Evolutionary conservation across 2,797 vertebrate genomes (phyloP), one percentile per base, ranked within the genome.

Genomic region (Salmo trutta): DNA sequence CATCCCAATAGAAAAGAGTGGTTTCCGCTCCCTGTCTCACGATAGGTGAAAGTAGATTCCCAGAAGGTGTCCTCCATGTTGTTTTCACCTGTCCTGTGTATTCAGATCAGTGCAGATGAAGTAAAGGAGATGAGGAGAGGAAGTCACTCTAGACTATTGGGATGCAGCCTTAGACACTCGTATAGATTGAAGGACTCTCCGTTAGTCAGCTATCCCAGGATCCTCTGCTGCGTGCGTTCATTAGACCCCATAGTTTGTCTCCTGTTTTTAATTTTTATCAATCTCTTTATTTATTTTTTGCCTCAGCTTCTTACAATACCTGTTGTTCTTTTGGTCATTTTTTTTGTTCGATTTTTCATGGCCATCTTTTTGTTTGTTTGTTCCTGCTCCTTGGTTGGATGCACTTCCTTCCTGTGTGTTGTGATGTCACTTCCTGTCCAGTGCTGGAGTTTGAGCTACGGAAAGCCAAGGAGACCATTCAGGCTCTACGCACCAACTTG

Each of bases 401-500:
- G 95, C 95, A 88, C 81, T 89, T 90, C 91, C 95, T 89, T 90
- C 91, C 95, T 97, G 91, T 96, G 94, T 97, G 85, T 84, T 97
- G 86, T 84, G 84, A 86, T 91, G 90, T 93, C 96, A 97, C 96
- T 96, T 95, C 96, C 95, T 98, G 97, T 98, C 98, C 98, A 99
- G 98, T 99, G 96, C 97, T 99, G 98, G 98, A 99, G 96, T 99
- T 99, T 99, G 98, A 99, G 95, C 98, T 99, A 91, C 98, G 98
- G 97, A 99, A 99, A 99, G 98, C 98, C 98, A 99, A 97, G 97
- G 98, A 99, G 95, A 99, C 97, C 96, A 99, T 99, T 97, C 98
- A 99, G 97, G 97, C 98, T 95, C 98, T 99, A 92, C 98, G 98
- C 96, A 97, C 97, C 96, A 99, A 99, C 97, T 97, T 99, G 95